phyloP scores from a whole-genome alignment of 53 echinoderm and acorn worm genomes.

The Actinopyga echinites region DNA sequence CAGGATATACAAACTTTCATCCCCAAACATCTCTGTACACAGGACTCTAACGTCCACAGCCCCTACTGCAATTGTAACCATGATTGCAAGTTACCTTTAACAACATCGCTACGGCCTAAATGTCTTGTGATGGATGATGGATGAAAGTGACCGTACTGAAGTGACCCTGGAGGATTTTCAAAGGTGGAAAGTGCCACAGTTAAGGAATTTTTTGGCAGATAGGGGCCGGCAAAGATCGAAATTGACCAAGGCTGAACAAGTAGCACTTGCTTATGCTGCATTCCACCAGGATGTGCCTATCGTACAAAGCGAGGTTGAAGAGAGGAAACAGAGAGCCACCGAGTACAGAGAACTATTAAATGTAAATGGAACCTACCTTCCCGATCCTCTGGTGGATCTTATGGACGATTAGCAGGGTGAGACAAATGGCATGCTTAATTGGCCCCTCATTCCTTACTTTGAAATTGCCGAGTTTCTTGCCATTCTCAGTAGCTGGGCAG shows the following conservation, averaged over 20 bases:
- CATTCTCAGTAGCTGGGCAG: not conserved
- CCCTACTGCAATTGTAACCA: too few relatives aligned
- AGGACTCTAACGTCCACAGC: too few relatives aligned
- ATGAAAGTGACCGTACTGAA: too few relatives aligned
- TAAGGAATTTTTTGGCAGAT: not conserved
- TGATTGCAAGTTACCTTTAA: too few relatives aligned
- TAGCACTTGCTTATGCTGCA: slow-evolving; percentile 33
- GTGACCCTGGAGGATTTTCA: not conserved
- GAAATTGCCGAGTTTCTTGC: not conserved
- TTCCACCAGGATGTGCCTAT: not conserved
- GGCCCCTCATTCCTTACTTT: not conserved
- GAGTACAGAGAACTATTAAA: slow-evolving; percentile 29
- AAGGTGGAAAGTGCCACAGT: not conserved
- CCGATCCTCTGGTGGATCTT: not conserved
- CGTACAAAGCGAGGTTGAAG: slow-evolving; percentile 15
- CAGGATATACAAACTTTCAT: too few relatives aligned
- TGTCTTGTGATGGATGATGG: too few relatives aligned
- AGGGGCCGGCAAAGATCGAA: not conserved
- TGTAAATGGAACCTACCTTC: slow-evolving; percentile 8
- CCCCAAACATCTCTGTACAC: too few relatives aligned
- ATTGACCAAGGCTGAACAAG: slow-evolving; percentile 22
- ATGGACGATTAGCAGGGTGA: not conserved
- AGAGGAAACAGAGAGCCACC: slow-evolving; percentile 10
- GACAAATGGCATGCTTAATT: not conserved
- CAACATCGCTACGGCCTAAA: too few relatives aligned